Conservation (phyloP, 1,140 invertebrate species). For the Bombus terrestris region DNA sequence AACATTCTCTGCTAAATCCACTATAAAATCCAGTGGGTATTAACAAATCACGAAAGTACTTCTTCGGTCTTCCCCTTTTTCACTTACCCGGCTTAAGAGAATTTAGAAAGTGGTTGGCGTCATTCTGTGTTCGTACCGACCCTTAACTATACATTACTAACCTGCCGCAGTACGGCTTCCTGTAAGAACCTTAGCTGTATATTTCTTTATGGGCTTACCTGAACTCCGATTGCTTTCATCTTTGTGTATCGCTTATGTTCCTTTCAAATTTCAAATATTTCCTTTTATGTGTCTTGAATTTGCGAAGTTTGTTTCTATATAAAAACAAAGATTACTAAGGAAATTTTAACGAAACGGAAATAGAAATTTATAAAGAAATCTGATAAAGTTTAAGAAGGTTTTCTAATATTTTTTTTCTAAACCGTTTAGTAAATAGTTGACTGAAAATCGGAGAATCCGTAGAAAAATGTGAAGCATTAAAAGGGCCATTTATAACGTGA, state of each 20-base stretch:
- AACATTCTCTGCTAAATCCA: constrained; percentile 53
- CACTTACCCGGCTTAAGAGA: constrained; percentile 67
- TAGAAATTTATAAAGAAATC: no score
- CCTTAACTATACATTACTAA: constrained; percentile 54
- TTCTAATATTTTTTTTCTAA: no score
- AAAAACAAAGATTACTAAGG: no score
- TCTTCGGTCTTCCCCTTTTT: constrained; percentile 61
- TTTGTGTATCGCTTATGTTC: no score
- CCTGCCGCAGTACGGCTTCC: background rate
- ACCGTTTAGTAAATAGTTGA: no score
- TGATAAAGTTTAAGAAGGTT: no score
- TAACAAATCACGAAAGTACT: constrained; percentile 68
- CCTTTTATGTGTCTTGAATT: no score
- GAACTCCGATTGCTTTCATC: no score
- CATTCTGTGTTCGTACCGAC: constrained; percentile 29
- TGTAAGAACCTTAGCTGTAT: no score
- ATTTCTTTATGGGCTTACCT: background rate
- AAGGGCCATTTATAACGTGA: background rate
- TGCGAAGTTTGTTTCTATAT: no score
- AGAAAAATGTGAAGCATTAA: background rate
- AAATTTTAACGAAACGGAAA: no score
- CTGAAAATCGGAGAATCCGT: background rate
- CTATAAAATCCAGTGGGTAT: constrained; percentile 63
- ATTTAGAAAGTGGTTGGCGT: constrained; percentile 59
- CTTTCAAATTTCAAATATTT: no score